Evolutionary conservation across 2,113 vertebrate genomes (phyloP), one percentile per base, ranked within the genome.

Genomic region (Tyrannus savana): DNA sequence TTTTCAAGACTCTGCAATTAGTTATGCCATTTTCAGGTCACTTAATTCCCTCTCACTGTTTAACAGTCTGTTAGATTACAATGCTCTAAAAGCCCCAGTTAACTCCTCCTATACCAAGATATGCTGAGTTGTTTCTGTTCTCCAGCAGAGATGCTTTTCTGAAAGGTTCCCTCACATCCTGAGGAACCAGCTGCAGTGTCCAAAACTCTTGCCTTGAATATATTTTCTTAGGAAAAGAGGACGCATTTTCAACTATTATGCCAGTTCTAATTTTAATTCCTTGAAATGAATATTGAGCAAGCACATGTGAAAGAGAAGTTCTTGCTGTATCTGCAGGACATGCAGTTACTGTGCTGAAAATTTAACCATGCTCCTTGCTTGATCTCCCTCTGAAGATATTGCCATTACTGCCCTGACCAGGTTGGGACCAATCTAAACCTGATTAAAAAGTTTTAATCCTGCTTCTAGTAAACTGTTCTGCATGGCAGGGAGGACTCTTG

Each of bases 1-100:
- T 97, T 97, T 97, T 72, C 52, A 89, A 97, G 96, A 96, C 95
- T 96, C 90, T 97, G 88, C 93, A 95, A 98, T 98, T 98, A 98
- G 97, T 97, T 98, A 97, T 97, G 97, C 97, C 97, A 98, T 98
- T 98, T 98, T 97, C 96, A 97, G 97, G 97, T 98, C 97, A 97
- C 96, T 98, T 98, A 98, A 98, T 98, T 97, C 76, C 83, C 96
- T 97, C 95, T 97, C 87, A 90, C 97, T 97, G 88, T 97, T 98
- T 96, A 97, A 97, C 96, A 97, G 93, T 95, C 97, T 97, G 96
- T 93, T 97, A 95, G 87, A 98, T 95, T 96, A 95, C 97, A 97
- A 93, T 95, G 62, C 86, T 94, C 84, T 95, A 92, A 98, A 97
- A 97, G 95, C 80, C 84, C 2, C 15, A 84, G 35, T 97, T 98